phyloP scores from a whole-genome alignment of 1,140 invertebrate species.

The Tetramorium alpestre region DNA sequence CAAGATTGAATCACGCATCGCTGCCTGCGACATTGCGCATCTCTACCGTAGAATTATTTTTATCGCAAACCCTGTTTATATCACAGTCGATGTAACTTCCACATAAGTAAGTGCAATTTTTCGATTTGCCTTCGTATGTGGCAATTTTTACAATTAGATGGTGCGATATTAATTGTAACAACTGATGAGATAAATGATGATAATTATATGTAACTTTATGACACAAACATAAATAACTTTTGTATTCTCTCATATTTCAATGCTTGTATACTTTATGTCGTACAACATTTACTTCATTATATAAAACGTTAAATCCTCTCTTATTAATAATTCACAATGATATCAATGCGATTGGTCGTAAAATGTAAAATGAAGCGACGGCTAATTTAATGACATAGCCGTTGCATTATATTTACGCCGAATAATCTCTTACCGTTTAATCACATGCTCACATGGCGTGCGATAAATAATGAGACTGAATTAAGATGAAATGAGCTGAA shows the following conservation, averaged over 20 bases:
- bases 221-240: constrained; percentile 18
- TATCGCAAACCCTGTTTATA: background rate
- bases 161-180: background rate
- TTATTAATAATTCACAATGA: constrained; percentile 8
- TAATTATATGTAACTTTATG: background rate
- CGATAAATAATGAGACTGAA: background rate
- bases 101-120: background rate
- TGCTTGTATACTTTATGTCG: background rate
- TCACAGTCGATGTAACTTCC: background rate
- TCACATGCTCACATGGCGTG: background rate
- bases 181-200: background rate
- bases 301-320: background rate
- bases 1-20: constrained; percentile 46
- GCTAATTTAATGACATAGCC: constrained; percentile 14
- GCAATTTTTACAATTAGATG: background rate
- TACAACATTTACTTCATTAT: constrained; percentile 10
- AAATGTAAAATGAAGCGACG: constrained; percentile 15
- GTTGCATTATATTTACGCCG: constrained; percentile 12
- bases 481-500: background rate
- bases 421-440: constrained; percentile 17
- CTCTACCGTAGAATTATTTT: constrained; percentile 35
- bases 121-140: background rate
- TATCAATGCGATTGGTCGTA: background rate
- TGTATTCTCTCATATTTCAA: constrained; percentile 9
- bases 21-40: background rate